Evolutionary conservation across 2,113 vertebrate genomes (phyloP), one percentile per base, ranked within the genome.

Genomic region (Marmota monax): DNA sequence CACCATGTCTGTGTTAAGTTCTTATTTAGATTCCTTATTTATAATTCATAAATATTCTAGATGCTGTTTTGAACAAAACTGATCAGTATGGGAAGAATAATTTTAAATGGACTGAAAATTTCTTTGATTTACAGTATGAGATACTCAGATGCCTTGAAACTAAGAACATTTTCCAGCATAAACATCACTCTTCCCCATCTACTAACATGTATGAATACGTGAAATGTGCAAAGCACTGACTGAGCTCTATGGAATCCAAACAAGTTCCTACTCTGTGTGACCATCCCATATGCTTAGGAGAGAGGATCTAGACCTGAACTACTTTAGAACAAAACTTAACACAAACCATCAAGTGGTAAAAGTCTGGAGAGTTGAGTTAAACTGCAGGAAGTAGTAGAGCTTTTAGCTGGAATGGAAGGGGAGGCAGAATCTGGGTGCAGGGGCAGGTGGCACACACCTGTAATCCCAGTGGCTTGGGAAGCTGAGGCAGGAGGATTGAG

Each of bases 1-100:
- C 18, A 83, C 10, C n/a, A 96, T 94, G 16, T 70, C 84, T 63
- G 13, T 91, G 85, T 96, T 87, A 95, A 93, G 90, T 93, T 96
- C 74, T 61, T 95, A 95, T 74, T 13, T 93, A 63, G 13, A 84
- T n/a, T 95, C 27, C 11, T 74, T 84, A 88, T 77, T 92, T 7
- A 87, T 69, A 83, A 86, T 63, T 85, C 37, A 85, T 17, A 23
- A 76, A 51, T 23, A 7, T 12, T 48, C 69, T 77, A 27, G 1
- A 13, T 74, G 0, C 16, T 97, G 23, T 70, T 93, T 42, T 73
- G 29, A 78, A 84, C 22, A 95, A 80, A 95, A 92, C 18, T 69
- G 18, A 51, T 72, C 42, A 23, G 1, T 88, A 37, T 29, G 14
- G 20, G n/a, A 76, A 48, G n/a, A 84, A 84, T 56, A 53, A 84